These are phyloP conservation scores for Pseudococcus viburni DNA, from an alignment of 2,888 invertebrate genomes.

Conservation along the genomic window DNA sequence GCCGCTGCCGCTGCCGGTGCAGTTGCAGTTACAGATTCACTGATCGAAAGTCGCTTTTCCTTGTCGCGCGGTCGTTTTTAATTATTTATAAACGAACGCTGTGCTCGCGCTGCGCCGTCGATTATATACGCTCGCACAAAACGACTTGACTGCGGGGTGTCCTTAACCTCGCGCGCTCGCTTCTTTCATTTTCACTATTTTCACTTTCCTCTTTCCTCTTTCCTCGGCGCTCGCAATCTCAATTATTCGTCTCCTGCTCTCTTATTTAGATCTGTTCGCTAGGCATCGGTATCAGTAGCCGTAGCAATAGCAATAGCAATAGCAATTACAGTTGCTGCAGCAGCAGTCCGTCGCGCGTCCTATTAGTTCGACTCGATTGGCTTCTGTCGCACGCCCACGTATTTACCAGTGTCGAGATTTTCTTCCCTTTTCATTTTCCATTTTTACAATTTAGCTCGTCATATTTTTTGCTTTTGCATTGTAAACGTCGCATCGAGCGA, in stretches of 20 bases:
- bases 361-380: conserved; percentile 57
- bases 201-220: neutral
- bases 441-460: neutral
- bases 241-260: too few relatives aligned
- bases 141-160: neutral
- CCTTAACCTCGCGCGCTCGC: neutral
- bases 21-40: too few relatives aligned
- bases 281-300: too few relatives aligned
- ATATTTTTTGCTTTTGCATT: neutral
- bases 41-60: neutral
- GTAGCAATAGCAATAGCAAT: too few relatives aligned
- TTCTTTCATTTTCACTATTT: neutral
- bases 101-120: neutral
- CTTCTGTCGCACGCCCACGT: conserved; percentile 30
- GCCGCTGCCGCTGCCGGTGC: too few relatives aligned
- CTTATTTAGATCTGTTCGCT: too few relatives aligned
- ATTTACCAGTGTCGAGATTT: neutral
- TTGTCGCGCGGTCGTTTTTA: neutral
- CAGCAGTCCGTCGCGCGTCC: too few relatives aligned
- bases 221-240: neutral
- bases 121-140: conserved; percentile 8
- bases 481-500: neutral
- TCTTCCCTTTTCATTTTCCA: neutral
- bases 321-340: too few relatives aligned
- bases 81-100: neutral